Evolutionary conservation across 35 echinoderm and acorn worm genomes (phyloP).

Genomic region (Ophiothrix spiculata): DNA sequence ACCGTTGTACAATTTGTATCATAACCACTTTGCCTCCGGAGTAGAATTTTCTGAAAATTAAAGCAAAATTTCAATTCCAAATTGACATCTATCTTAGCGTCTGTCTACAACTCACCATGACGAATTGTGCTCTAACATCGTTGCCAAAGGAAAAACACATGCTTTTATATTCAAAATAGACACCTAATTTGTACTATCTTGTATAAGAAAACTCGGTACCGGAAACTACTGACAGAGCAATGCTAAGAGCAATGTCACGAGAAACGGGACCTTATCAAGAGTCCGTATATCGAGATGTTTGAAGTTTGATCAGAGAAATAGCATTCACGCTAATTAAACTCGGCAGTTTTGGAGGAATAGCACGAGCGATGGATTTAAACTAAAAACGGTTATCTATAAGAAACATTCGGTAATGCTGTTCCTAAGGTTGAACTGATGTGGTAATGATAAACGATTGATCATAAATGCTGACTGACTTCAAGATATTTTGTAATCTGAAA

Average conservation of each 20-base stretch:
- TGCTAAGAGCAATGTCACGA: not conserved
- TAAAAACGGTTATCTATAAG: too few relatives aligned
- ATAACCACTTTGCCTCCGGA: too few relatives aligned
- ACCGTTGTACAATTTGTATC: not conserved
- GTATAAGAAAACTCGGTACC: too few relatives aligned
- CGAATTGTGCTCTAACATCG: not conserved
- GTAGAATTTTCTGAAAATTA: not conserved
- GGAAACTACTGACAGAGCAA: not conserved
- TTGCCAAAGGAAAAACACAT: not conserved
- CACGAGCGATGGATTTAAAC: too few relatives aligned
- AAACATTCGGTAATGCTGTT: too few relatives aligned
- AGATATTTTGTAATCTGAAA: too few relatives aligned
- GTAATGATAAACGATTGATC: too few relatives aligned
- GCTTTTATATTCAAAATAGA: too few relatives aligned
- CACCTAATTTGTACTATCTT: too few relatives aligned
- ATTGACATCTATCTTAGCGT: too few relatives aligned
- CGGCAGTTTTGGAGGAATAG: not conserved
- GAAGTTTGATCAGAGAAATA: not conserved
- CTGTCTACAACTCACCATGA: not conserved
- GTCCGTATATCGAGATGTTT: not conserved
- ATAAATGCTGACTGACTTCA: too few relatives aligned
- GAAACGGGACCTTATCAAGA: not conserved
- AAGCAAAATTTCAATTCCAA: not conserved
- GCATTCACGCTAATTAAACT: not conserved
- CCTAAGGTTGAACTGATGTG: too few relatives aligned